Percentiles rank a stretch among this genome's conserved stretches.
Evolutionary conservation across 2,113 vertebrate species (phyloP).

Genomic region (Tiliqua scincoides): DNA sequence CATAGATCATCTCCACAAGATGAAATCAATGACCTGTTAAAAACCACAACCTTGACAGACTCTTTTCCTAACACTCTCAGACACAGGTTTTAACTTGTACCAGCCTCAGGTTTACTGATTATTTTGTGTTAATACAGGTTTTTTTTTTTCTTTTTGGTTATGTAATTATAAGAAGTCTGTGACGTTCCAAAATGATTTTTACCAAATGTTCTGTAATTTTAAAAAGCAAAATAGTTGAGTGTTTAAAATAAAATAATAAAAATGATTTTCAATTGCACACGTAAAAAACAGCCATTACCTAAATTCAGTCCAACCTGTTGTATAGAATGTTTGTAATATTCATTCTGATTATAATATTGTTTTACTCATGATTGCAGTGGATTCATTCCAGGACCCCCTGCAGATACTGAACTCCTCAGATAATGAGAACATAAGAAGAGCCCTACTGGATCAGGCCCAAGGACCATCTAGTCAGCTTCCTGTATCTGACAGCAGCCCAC

Average conservation of each 20-base stretch:
- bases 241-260: no score
- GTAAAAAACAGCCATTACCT: no score
- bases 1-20: constrained; percentile 57
- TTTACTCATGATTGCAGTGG: neutral
- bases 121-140: constrained; percentile 16
- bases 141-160: neutral
- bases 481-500: no score
- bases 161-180: neutral
- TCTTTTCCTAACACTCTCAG: constrained; percentile 55
- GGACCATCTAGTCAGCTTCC: no score
- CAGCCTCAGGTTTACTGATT: constrained; percentile 33
- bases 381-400: no score
- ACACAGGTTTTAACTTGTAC: constrained; percentile 63
- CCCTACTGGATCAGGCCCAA: no score
- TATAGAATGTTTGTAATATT: neutral
- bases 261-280: no score
- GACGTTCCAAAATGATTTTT: neutral
- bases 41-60: constrained; percentile 59
- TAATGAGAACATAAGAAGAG: no score
- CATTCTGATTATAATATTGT: neutral
- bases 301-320: neutral
- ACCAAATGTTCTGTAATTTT: neutral
- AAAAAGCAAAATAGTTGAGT: neutral
- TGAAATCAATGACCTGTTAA: constrained; percentile 62
- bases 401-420: no score